Evolutionary conservation across 2,888 invertebrate genomes (phyloP).

Genomic region (Catocala nupta): DNA sequence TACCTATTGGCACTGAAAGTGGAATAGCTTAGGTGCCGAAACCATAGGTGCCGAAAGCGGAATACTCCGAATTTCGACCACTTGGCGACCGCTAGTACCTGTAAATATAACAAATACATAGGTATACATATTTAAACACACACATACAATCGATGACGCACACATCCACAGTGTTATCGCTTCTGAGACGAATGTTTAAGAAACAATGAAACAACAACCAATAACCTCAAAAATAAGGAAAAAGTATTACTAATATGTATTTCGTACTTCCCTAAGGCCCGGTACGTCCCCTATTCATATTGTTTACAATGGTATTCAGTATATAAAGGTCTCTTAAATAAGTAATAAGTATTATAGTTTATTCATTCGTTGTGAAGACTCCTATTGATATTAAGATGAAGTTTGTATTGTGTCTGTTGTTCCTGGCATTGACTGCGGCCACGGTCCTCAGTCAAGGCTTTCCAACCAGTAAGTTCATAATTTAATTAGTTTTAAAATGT

Average conservation of each 20-base stretch:
- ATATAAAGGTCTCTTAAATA: conserved; percentile 4
- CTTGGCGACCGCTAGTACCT: too few species aligned
- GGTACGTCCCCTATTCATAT: conserved; percentile 13
- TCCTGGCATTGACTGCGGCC: conserved; percentile 37
- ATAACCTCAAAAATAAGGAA: conserved; percentile 3
- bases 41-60: too few species aligned
- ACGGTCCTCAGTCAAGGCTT: conserved; percentile 54
- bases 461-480: conserved; percentile 57
- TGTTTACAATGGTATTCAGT: not conserved
- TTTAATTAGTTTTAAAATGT: not conserved
- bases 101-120: too few species aligned
- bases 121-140: too few species aligned
- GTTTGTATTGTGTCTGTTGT: conserved; percentile 38
- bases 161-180: too few species aligned
- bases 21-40: too few species aligned
- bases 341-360: not conserved
- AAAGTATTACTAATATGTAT: not conserved
- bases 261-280: not conserved
- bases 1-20: too few species aligned
- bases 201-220: not conserved
- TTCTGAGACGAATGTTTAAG: too few species aligned
- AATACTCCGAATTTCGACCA: too few species aligned
- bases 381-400: conserved; percentile 51
- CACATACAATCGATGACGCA: too few species aligned
- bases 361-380: not conserved